A percentile compares a stretch with the other conserved stretches of the same genome.
Evolutionary conservation across 2,888 invertebrate species (phyloP).

Genomic region (Neoscelio sp.): DNA sequence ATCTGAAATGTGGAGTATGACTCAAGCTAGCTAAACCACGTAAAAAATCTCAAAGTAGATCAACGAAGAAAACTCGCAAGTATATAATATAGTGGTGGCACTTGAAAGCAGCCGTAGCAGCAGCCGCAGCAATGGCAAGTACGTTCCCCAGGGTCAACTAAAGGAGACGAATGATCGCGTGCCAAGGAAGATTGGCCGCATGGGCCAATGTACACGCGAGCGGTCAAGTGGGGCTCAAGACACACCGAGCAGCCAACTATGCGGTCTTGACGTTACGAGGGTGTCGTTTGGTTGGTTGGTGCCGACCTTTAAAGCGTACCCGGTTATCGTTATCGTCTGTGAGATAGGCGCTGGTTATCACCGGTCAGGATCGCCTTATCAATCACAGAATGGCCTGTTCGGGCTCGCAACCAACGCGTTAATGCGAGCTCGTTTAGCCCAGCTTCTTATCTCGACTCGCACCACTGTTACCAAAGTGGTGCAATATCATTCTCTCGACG

Average conservation of each 20-base stretch:
- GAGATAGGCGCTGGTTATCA: constrained; percentile 70
- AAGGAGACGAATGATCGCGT: constrained; percentile 72
- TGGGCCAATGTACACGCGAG: constrained; percentile 49
- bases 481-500: constrained; percentile 75
- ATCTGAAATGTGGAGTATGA: too few relatives aligned
- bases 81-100: not conserved
- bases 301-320: constrained; percentile 24
- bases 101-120: constrained; percentile 5
- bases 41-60: constrained; percentile 16
- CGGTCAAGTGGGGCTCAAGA: constrained; percentile 57
- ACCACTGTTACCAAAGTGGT: too few relatives aligned
- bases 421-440: constrained; percentile 77
- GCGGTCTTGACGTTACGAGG: too few relatives aligned
- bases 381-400: constrained; percentile 72
- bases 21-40: too few relatives aligned
- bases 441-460: constrained; percentile 73
- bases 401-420: constrained; percentile 70
- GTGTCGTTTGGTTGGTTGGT: not conserved
- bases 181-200: constrained; percentile 72
- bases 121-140: constrained; percentile 18
- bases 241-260: constrained; percentile 23
- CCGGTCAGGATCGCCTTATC: constrained; percentile 76
- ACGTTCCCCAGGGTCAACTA: constrained; percentile 47
- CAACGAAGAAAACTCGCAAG: not conserved
- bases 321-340: constrained; percentile 27